phyloP scores from a whole-genome alignment of 2,888 invertebrate species.

The Sinelater perroti region DNA sequence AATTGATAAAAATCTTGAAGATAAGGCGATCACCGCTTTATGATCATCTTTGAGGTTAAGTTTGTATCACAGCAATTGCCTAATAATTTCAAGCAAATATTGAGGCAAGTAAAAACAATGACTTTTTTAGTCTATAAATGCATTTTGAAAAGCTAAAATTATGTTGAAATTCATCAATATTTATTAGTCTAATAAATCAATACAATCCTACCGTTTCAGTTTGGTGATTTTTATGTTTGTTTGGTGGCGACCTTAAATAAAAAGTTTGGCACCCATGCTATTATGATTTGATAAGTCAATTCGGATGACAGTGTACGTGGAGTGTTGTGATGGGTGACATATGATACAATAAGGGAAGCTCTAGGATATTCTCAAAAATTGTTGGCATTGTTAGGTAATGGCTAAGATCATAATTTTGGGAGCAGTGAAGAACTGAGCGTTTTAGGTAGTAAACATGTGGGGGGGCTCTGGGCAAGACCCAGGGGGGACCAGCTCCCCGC shows the following conservation, averaged over 20 bases:
- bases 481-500: slow-evolving; percentile 48
- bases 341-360: slow-evolving; percentile 25
- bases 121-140: not conserved
- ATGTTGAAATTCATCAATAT: not conserved
- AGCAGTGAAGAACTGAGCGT: no score
- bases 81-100: no score
- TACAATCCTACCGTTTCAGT: not conserved
- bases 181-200: not conserved
- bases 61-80: not conserved
- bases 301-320: slow-evolving; percentile 41
- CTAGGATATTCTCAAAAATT: slow-evolving; percentile 15
- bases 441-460: slow-evolving; percentile 54
- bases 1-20: slow-evolving; percentile 4
- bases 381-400: no score
- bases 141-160: not conserved
- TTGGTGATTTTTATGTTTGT: not conserved
- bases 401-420: no score
- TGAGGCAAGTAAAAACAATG: not conserved
- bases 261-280: no score
- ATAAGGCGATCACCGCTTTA: slow-evolving; percentile 1
- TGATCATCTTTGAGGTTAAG: slow-evolving; percentile 3
- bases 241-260: no score
- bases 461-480: slow-evolving; percentile 51
- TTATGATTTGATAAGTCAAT: slow-evolving; percentile 2
- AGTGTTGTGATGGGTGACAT: slow-evolving; percentile 40